Evolutionary conservation across 2,888 invertebrate genomes (phyloP).

Genomic region (Palloptera scutellata): DNA sequence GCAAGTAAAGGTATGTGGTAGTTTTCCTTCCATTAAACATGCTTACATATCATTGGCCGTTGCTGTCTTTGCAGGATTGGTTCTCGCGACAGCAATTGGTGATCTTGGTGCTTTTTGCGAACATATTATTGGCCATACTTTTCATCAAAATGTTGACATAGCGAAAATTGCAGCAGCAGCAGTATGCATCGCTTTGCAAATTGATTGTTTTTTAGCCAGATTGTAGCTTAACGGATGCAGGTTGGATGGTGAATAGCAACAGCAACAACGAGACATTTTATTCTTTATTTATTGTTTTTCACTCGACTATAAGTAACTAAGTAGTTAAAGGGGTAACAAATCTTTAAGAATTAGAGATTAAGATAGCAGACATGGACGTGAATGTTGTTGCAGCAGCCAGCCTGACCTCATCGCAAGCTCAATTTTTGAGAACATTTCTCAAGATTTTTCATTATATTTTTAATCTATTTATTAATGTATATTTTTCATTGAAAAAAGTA

Average conservation of each 20-base stretch:
- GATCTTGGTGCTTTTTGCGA: constrained; percentile 91
- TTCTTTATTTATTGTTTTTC: too few relatives aligned
- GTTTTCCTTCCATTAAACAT: background rate
- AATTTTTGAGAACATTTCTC: constrained; percentile 13
- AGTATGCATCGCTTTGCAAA: constrained; percentile 13
- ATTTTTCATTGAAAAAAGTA: constrained; percentile 43
- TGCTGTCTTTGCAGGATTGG: constrained; percentile 78
- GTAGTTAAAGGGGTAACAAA: too few relatives aligned
- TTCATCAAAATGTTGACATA: constrained; percentile 96
- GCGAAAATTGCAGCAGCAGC: constrained; percentile 65
- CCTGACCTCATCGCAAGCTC: background rate
- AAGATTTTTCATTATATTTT: background rate
- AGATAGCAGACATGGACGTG: background rate
- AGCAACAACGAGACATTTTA: constrained; percentile 22
- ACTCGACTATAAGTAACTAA: too few relatives aligned
- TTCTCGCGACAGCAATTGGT: constrained; percentile 94
- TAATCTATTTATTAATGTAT: constrained; percentile 4
- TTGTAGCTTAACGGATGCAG: background rate
- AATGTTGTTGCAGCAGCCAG: background rate
- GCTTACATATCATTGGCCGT: background rate
- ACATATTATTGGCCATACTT: constrained; percentile 93
- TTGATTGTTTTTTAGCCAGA: background rate
- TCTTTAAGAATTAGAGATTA: too few relatives aligned
- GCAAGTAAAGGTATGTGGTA: constrained; percentile 86
- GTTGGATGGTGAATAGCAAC: background rate